Evolutionary conservation across 2,113 vertebrate genomes (phyloP).

Genomic region (Amphiprion ocellaris): DNA sequence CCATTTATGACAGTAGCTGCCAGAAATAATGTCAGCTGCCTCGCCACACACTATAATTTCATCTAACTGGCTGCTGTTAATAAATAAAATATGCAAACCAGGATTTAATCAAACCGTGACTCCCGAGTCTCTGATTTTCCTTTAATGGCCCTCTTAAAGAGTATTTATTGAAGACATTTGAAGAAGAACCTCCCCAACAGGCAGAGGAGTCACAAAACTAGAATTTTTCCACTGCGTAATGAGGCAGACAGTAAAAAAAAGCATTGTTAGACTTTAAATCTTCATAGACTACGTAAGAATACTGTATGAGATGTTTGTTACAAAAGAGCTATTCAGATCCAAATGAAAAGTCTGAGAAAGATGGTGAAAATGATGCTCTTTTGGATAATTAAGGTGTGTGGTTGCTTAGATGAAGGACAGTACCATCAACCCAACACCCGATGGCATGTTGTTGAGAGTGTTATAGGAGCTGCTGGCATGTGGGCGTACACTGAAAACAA

Average conservation of each 20-base stretch:
- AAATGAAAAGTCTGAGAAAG: not conserved
- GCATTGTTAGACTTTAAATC: conserved; percentile 26
- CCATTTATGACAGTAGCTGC: conserved; percentile 48
- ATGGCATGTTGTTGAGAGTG: not conserved
- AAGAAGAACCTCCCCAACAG: conserved; percentile 24
- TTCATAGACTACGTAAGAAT: not conserved
- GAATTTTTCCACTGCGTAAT: conserved; percentile 15
- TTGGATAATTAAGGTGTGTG: no score
- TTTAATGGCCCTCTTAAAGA: conserved; percentile 50
- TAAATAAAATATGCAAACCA: conserved; percentile 65
- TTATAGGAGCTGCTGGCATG: not conserved
- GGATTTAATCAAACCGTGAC: conserved; percentile 42
- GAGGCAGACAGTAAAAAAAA: conserved; percentile 24
- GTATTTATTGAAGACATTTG: conserved; percentile 55
- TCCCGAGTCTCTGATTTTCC: conserved; percentile 33
- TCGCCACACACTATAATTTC: conserved; percentile 23
- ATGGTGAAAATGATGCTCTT: not conserved
- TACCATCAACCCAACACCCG: not conserved
- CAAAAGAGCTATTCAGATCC: not conserved
- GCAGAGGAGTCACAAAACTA: conserved; percentile 33
- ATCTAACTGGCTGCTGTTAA: conserved; percentile 44
- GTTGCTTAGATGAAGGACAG: not conserved
- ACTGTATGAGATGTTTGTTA: not conserved
- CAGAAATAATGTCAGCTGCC: conserved; percentile 47
- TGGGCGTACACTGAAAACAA: not conserved